A percentile compares a stretch with the other conserved stretches of the same genome.
Evolutionary conservation across 1,140 invertebrate genomes (phyloP).

Genomic region (Charaxes varanes): DNA sequence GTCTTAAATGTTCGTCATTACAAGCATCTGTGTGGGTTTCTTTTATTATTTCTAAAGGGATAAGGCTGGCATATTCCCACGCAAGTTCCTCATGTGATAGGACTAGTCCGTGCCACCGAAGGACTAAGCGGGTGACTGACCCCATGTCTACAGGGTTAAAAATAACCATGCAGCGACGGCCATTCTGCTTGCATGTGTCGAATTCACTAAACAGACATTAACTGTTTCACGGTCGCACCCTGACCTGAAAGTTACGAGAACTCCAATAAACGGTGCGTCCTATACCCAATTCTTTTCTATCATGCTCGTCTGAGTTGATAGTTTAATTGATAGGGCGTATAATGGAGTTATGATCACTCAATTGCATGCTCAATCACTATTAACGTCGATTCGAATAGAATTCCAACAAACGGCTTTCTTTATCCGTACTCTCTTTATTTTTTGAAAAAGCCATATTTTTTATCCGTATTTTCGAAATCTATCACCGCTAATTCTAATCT

Average conservation of each 20-base stretch:
- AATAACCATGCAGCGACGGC: slow-evolving; percentile 64
- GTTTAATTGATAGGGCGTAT: too few relatives aligned
- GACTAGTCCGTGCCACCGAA: slow-evolving; percentile 55
- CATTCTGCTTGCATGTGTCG: slow-evolving; percentile 71
- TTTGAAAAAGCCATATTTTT: too few relatives aligned
- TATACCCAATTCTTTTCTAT: background rate
- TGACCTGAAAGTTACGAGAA: slow-evolving; percentile 62
- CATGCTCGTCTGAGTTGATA: too few relatives aligned
- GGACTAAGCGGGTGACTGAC: slow-evolving; percentile 65
- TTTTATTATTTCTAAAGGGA: slow-evolving; percentile 37
- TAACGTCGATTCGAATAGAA: too few relatives aligned
- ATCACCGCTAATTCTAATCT: too few relatives aligned
- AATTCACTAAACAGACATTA: slow-evolving; percentile 70
- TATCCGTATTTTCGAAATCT: too few relatives aligned
- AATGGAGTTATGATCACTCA: too few relatives aligned
- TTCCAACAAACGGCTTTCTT: too few relatives aligned
- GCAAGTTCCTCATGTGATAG: slow-evolving; percentile 64
- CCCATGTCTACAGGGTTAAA: slow-evolving; percentile 67
- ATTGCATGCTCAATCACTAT: too few relatives aligned
- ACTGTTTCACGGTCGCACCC: slow-evolving; percentile 68
- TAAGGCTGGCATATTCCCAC: slow-evolving; percentile 59
- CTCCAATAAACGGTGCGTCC: slow-evolving; percentile 21
- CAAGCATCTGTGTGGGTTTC: slow-evolving; percentile 14
- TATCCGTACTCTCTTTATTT: too few relatives aligned
- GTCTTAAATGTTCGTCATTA: background rate